phyloP scores from a whole-genome alignment of 1,140 invertebrate species.

The Pseudomyrmex cubaensis region DNA sequence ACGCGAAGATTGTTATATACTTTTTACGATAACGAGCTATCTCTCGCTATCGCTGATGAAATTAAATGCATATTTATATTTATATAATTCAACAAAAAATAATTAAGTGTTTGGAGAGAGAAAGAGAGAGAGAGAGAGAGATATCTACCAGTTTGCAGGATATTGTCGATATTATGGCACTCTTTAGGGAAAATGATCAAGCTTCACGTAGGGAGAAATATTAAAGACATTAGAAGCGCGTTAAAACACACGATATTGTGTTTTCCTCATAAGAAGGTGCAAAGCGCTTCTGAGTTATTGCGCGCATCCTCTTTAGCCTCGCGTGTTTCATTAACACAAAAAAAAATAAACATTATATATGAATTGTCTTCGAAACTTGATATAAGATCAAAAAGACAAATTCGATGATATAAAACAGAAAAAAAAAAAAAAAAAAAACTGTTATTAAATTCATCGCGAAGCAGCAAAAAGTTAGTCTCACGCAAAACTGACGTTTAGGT shows the following conservation, averaged over 20 bases:
- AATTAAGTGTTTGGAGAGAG: background rate
- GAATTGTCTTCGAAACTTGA: background rate
- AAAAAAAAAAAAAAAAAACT: background rate
- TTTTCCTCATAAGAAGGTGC: slow-evolving; percentile 51
- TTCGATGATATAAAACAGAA: background rate
- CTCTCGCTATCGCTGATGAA: background rate
- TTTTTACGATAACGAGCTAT: background rate
- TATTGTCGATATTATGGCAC: slow-evolving; percentile 49
- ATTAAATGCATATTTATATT: background rate
- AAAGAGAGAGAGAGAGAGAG: too few relatives aligned
- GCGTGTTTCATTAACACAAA: too few relatives aligned
- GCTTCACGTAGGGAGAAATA: background rate
- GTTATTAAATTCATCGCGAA: background rate
- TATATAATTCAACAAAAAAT: background rate
- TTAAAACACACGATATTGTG: slow-evolving; percentile 60
- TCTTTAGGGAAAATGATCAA: slow-evolving; percentile 29
- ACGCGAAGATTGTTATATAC: background rate
- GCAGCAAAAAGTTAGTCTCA: background rate
- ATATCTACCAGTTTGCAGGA: slow-evolving; percentile 14
- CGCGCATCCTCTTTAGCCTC: background rate
- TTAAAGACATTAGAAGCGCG: slow-evolving; percentile 64
- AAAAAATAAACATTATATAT: too few relatives aligned
- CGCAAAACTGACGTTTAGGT: slow-evolving; percentile 1
- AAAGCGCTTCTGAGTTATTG: slow-evolving; percentile 19
- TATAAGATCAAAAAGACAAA: background rate